Evolutionary conservation across 1,140 invertebrate species (phyloP).

Genomic region (Ooceraea biroi): DNA sequence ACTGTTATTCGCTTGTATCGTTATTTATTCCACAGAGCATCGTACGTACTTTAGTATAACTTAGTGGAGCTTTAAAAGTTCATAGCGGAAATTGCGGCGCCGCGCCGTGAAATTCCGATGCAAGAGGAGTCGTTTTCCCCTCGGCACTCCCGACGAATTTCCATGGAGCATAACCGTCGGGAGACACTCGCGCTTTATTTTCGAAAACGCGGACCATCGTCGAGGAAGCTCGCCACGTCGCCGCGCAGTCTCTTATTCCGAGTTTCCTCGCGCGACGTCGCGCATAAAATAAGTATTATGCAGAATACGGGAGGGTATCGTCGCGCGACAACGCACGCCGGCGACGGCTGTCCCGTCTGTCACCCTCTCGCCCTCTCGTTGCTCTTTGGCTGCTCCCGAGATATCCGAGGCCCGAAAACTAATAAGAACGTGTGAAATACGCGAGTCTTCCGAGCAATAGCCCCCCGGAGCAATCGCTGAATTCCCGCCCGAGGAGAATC

Average conservation of each 20-base stretch:
- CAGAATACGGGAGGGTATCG: conserved; percentile 58
- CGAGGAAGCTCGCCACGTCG: conserved; percentile 41
- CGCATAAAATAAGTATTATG: conserved; percentile 78
- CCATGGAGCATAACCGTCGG: conserved; percentile 59
- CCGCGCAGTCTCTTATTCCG: conserved; percentile 65
- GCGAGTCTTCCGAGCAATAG: conserved; percentile 73
- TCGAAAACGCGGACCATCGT: conserved; percentile 54
- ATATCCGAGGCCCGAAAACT: conserved; percentile 67
- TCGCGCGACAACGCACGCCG: background rate
- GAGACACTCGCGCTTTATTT: conserved; percentile 64
- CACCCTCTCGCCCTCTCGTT: conserved; percentile 19
- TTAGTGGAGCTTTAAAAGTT: conserved; percentile 39
- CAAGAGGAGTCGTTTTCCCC: conserved; percentile 6
- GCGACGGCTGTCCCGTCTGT: conserved; percentile 33
- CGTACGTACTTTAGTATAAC: conserved; percentile 14
- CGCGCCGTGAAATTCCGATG: conserved; percentile 47
- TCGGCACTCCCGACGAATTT: conserved; percentile 49
- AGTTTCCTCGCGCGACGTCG: conserved; percentile 70
- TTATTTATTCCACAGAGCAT: conserved; percentile 16
- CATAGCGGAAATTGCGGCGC: conserved; percentile 43
- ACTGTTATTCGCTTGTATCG: too few species aligned
- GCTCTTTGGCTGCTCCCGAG: conserved; percentile 28
- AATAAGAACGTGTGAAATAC: conserved; percentile 76
- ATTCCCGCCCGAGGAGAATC: conserved; percentile 43
- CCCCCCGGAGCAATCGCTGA: conserved; percentile 58